phyloP scores from a whole-genome alignment of 2,888 invertebrate species.

The Barypeithes pellucidus region DNA sequence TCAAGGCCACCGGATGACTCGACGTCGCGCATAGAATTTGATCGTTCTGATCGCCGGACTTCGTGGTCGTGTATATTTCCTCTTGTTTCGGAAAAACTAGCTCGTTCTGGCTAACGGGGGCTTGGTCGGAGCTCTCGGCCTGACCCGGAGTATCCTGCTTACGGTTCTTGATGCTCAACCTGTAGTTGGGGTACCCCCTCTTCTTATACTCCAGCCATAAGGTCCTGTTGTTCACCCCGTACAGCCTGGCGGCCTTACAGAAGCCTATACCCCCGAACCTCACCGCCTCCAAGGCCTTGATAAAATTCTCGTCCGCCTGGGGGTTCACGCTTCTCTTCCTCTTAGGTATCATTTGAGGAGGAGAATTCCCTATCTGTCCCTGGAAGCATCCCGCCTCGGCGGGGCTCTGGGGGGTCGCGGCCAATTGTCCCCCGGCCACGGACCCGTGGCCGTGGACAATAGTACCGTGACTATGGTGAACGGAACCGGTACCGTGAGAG shows the following conservation, averaged over 20 bases:
- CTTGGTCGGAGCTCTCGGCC: slow-evolving; percentile 6
- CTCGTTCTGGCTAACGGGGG: slow-evolving; percentile 70
- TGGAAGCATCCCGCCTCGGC: slow-evolving; percentile 60
- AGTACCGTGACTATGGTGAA: background rate
- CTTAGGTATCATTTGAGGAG: slow-evolving; percentile 73
- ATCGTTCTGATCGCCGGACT: slow-evolving; percentile 59
- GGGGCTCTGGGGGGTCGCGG: slow-evolving; percentile 53
- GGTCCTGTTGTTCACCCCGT: slow-evolving; percentile 89
- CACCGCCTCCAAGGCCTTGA: slow-evolving; percentile 86
- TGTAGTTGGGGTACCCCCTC: slow-evolving; percentile 86
- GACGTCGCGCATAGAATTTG: slow-evolving; percentile 54
- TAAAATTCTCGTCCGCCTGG: slow-evolving; percentile 88
- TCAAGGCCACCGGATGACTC: slow-evolving; percentile 76
- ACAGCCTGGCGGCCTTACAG: slow-evolving; percentile 88
- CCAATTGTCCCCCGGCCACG: slow-evolving; percentile 39
- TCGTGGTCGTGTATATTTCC: slow-evolving; percentile 74
- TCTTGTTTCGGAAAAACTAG: slow-evolving; percentile 64
- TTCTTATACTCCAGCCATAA: slow-evolving; percentile 90
- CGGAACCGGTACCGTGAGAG: slow-evolving; percentile 1
- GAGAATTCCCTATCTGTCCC: slow-evolving; percentile 65
- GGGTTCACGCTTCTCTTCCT: slow-evolving; percentile 85
- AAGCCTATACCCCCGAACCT: slow-evolving; percentile 89
- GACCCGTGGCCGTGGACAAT: background rate
- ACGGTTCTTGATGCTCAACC: slow-evolving; percentile 84
- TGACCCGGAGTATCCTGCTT: slow-evolving; percentile 75